Conservation (phyloP, 2,888 invertebrate genomes). For the Geophilus truncorum region DNA sequence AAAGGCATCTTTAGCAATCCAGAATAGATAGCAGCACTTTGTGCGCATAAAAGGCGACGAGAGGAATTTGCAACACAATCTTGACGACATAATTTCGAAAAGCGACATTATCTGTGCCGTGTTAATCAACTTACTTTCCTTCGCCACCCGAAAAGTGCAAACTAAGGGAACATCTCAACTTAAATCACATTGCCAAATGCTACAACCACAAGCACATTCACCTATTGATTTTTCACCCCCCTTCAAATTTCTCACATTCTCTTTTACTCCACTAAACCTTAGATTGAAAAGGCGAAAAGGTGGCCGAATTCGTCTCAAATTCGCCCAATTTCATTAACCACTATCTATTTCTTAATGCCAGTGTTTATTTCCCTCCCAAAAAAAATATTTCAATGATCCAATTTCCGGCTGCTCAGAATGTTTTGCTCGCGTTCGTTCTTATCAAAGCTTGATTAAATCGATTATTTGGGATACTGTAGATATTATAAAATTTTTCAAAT, state of each 20-base stretch:
- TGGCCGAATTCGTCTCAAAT: neutral
- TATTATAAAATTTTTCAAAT: no score
- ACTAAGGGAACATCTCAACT: neutral
- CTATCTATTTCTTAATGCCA: neutral
- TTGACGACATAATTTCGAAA: no score
- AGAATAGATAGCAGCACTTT: neutral
- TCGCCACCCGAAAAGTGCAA: neutral
- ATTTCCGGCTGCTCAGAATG: neutral
- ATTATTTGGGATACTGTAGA: no score
- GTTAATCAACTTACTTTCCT: neutral
- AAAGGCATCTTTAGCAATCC: neutral
- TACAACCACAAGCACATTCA: constrained; percentile 16
- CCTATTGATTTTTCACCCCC: neutral
- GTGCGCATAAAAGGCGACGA: neutral
- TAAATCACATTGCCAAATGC: constrained; percentile 12
- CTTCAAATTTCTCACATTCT: neutral
- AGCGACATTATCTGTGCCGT: neutral
- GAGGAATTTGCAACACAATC: neutral
- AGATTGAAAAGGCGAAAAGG: neutral
- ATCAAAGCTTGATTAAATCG: no score
- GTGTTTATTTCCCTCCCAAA: neutral
- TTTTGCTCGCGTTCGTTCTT: neutral
- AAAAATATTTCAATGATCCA: neutral
- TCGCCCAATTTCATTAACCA: neutral
- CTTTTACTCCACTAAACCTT: neutral